Percentiles rank a stretch among this genome's conserved stretches.
phyloP scores from a whole-genome alignment of 2,113 vertebrate genomes.

The Stigmatopora nigra region DNA sequence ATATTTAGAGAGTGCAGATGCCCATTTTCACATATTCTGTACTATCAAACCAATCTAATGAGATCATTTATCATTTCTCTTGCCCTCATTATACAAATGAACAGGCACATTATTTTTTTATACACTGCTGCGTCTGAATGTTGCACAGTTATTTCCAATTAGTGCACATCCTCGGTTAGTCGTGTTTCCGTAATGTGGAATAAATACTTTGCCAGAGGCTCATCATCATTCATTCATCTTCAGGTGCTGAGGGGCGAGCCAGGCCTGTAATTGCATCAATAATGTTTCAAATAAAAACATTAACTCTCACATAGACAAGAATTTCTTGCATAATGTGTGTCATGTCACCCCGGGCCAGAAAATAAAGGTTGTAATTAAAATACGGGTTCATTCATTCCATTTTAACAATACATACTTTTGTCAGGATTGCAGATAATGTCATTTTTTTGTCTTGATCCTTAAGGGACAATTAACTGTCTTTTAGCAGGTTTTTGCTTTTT shows the following conservation, averaged over 20 bases:
- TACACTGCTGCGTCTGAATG: conserved; percentile 4
- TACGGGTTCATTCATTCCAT: not conserved
- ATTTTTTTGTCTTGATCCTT: conserved; percentile 8
- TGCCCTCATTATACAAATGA: conserved; percentile 17
- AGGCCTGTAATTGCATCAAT: conserved; percentile 28
- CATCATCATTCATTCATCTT: conserved; percentile 27
- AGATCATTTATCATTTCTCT: not conserved
- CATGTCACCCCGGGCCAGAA: not conserved
- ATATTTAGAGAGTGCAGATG: not conserved
- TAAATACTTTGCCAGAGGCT: conserved; percentile 35
- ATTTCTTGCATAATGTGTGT: conserved; percentile 1
- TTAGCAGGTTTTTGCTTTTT: not conserved
- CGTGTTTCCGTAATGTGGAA: conserved; percentile 25
- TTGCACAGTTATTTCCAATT: conserved; percentile 26
- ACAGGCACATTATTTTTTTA: not conserved
- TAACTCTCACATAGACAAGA: conserved; percentile 21
- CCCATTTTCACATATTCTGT: not conserved
- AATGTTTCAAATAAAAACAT: conserved; percentile 20
- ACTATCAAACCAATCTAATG: not conserved
- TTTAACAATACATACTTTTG: too few species aligned
- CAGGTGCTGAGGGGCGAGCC: conserved; percentile 22
- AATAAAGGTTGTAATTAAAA: conserved; percentile 8
- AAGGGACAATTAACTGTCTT: conserved; percentile 1
- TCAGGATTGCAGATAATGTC: too few species aligned
- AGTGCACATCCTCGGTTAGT: conserved; percentile 16